Evolutionary conservation across 2,888 invertebrate species (phyloP).

Genomic region (Drosophila greeni): DNA sequence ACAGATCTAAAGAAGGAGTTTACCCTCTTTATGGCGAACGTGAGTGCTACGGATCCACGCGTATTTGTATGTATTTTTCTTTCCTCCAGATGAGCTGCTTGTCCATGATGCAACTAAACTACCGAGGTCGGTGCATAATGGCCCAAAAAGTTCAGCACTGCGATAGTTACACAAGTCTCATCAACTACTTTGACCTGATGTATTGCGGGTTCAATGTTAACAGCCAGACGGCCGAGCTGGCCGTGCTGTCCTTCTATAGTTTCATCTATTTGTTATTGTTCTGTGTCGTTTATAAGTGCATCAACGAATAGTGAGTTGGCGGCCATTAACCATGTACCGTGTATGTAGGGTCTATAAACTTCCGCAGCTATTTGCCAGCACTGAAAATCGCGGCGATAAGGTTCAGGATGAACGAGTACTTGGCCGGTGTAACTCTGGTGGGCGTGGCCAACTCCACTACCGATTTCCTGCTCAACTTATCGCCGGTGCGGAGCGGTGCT

Average conservation of each 20-base stretch:
- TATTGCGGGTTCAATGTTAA: slow-evolving; percentile 37
- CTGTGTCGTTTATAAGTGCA: slow-evolving; percentile 1
- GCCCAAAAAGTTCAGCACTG: slow-evolving; percentile 20
- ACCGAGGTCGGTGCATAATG: slow-evolving; percentile 30
- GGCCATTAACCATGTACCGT: not conserved
- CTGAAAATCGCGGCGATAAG: slow-evolving; percentile 49
- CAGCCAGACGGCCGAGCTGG: not conserved
- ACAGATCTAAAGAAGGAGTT: not conserved
- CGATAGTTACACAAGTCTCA: not conserved
- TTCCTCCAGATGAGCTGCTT: slow-evolving; percentile 40
- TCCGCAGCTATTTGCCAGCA: slow-evolving; percentile 12
- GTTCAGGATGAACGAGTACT: slow-evolving; percentile 50
- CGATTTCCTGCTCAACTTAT: slow-evolving; percentile 51
- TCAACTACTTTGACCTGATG: slow-evolving; percentile 42
- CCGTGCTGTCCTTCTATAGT: not conserved
- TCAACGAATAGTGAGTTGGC: slow-evolving; percentile 12
- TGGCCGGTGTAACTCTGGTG: slow-evolving; percentile 49
- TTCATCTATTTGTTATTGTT: slow-evolving; percentile 8
- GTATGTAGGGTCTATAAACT: too few species aligned
- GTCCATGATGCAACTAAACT: slow-evolving; percentile 32
- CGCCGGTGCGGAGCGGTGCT: slow-evolving; percentile 26
- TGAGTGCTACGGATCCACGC: not conserved
- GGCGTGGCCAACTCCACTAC: slow-evolving; percentile 46
- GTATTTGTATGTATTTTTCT: too few species aligned
- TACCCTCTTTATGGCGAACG: not conserved